Conservation (phyloP, 2,113 vertebrate genomes). For the Podocnemis expansa region DNA sequence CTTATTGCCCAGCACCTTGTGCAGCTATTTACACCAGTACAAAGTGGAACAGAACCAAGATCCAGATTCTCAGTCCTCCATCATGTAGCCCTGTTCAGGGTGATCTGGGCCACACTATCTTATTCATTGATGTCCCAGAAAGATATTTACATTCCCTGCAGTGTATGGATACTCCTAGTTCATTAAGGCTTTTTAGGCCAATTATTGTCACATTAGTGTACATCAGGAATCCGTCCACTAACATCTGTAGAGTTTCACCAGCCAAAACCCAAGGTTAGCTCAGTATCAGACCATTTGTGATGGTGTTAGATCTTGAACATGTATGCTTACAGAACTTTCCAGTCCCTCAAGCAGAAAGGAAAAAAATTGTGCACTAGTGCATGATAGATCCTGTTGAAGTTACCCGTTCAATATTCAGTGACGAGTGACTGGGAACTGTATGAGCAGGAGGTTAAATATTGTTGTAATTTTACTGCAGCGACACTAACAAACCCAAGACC, state of each 20-base stretch:
- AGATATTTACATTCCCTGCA: neutral
- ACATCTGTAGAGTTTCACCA: neutral
- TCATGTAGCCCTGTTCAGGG: conserved; percentile 13
- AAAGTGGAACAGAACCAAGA: neutral
- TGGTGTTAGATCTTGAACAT: neutral
- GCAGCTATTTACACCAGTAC: neutral
- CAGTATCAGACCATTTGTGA: neutral
- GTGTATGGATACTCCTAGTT: conserved; percentile 1
- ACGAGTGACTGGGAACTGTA: conserved; percentile 8
- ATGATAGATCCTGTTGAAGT: neutral
- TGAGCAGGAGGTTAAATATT: conserved; percentile 36
- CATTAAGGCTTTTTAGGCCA: conserved; percentile 36
- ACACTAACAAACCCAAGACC: neutral
- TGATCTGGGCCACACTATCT: neutral
- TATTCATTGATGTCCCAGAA: conserved; percentile 28
- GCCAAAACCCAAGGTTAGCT: neutral
- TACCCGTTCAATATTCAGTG: neutral
- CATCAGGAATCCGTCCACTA: neutral
- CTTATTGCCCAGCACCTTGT: neutral
- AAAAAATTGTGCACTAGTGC: neutral
- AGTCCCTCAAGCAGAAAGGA: neutral
- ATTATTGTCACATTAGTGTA: conserved; percentile 2
- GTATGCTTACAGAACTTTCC: neutral
- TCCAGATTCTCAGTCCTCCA: neutral
- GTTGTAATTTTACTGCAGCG: conserved; percentile 5